These are phyloP conservation scores for Kuschelorhynchus macadamiae DNA, from an alignment of 2,888 invertebrate species.

Conservation along the genomic window DNA sequence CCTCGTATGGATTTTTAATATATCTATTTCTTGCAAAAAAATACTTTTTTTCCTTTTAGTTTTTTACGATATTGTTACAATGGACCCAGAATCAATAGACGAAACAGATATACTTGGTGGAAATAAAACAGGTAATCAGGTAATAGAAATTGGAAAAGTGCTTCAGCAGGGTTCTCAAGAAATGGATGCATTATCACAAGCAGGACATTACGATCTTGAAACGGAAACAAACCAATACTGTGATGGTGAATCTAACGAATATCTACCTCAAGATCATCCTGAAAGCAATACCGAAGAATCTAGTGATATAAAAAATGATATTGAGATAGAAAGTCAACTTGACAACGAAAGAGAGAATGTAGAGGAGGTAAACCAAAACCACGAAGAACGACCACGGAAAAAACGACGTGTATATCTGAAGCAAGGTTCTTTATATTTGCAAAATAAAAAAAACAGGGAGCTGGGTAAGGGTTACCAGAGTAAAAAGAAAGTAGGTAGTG, in stretches of 20 bases:
- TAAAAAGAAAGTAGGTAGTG: slow-evolving; percentile 1
- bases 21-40: too few relatives aligned
- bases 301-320: slow-evolving; percentile 2
- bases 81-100: too few relatives aligned
- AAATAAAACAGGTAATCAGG: too few relatives aligned
- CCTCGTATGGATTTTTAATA: too few relatives aligned
- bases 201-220: slow-evolving; percentile 11
- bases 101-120: too few relatives aligned
- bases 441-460: slow-evolving; percentile 18
- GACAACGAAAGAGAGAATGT: too few relatives aligned
- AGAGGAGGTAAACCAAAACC: background rate
- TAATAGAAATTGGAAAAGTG: background rate
- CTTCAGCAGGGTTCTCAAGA: too few relatives aligned
- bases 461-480: slow-evolving; percentile 12
- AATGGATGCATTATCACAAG: background rate
- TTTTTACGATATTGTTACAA: too few relatives aligned
- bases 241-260: slow-evolving; percentile 20
- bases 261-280: slow-evolving; percentile 7
- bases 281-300: background rate
- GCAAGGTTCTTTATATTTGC: slow-evolving; percentile 15
- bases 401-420: slow-evolving; percentile 17
- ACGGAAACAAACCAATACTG: too few relatives aligned
- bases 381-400: slow-evolving; percentile 8
- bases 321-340: too few relatives aligned
- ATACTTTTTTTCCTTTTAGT: too few relatives aligned